These are phyloP conservation scores for Rhagium mordax DNA, from an alignment of 2,888 invertebrate species.

Conservation along the genomic window DNA sequence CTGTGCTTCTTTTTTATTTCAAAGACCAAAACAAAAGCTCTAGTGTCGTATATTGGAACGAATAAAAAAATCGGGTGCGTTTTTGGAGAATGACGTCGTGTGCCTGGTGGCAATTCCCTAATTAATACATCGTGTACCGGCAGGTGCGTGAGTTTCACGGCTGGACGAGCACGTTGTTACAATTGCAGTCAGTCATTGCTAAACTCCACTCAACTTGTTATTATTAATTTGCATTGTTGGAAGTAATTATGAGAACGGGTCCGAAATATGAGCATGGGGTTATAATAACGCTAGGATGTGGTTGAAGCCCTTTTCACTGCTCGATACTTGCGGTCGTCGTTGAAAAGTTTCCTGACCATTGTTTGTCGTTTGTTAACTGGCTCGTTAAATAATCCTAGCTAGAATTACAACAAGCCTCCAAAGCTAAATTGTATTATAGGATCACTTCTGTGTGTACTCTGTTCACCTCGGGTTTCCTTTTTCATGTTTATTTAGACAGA, in stretches of 20 bases:
- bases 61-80: not conserved
- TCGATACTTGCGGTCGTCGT: conserved; percentile 60
- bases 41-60: too few relatives aligned
- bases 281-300: conserved; percentile 58
- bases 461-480: conserved; percentile 51
- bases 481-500: conserved; percentile 41
- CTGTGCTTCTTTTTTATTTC: too few relatives aligned
- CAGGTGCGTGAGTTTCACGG: conserved; percentile 61
- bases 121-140: conserved; percentile 57
- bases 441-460: conserved; percentile 42
- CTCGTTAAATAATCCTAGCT: conserved; percentile 64
- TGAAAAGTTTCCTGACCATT: conserved; percentile 65
- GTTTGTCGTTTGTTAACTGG: conserved; percentile 65
- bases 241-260: conserved; percentile 50
- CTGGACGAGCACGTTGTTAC: conserved; percentile 60
- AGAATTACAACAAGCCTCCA: conserved; percentile 57
- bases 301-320: conserved; percentile 62
- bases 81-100: conserved; percentile 41
- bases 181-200: conserved; percentile 51
- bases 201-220: conserved; percentile 49
- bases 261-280: conserved; percentile 28
- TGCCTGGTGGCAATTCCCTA: conserved; percentile 58
- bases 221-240: conserved; percentile 56
- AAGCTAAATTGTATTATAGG: conserved; percentile 56
- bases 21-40: too few relatives aligned